A percentile compares a stretch with the other conserved stretches of the same genome.
Conservation (phyloP, 92 coral and sea anemone genomes). For the Isaurus tuberculatus region DNA sequence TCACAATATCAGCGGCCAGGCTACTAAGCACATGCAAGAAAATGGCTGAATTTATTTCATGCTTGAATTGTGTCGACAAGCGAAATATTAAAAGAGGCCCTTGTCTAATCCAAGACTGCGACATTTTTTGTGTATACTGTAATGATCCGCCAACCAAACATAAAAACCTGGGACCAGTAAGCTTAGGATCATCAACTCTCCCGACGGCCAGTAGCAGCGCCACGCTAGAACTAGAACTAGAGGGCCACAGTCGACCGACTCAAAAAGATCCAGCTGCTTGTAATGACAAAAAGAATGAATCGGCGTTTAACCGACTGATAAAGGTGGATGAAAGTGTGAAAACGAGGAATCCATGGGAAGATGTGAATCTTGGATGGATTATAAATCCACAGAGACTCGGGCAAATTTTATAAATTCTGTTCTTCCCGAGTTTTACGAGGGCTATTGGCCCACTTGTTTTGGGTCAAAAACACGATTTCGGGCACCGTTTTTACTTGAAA, state of each 20-base stretch:
- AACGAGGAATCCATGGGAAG: slow-evolving; percentile 15
- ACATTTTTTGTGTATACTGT: slow-evolving; percentile 39
- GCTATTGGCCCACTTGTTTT: slow-evolving; percentile 15
- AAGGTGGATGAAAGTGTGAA: neutral
- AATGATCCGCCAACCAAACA: slow-evolving; percentile 51
- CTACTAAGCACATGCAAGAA: neutral
- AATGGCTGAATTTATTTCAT: slow-evolving; percentile 8
- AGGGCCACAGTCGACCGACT: neutral
- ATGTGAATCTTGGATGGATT: slow-evolving; percentile 7
- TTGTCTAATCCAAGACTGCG: neutral
- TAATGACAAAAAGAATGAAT: too few species aligned
- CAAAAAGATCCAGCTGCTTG: neutral
- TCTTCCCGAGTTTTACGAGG: slow-evolving; percentile 31
- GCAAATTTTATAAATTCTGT: slow-evolving; percentile 24
- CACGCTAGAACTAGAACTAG: neutral
- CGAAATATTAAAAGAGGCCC: neutral
- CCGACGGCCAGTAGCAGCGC: neutral
- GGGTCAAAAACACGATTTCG: neutral
- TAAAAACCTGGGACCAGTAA: slow-evolving; percentile 17
- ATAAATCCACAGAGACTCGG: slow-evolving; percentile 1
- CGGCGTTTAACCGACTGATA: neutral
- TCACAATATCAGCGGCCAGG: slow-evolving; percentile 16
- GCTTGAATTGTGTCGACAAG: slow-evolving; percentile 3
- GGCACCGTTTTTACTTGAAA: slow-evolving; percentile 5
- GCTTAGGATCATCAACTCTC: neutral